Evolutionary conservation across 2,888 invertebrate genomes (phyloP), one percentile per base, ranked within the genome.

Genomic region (Protodeltote pygarga): DNA sequence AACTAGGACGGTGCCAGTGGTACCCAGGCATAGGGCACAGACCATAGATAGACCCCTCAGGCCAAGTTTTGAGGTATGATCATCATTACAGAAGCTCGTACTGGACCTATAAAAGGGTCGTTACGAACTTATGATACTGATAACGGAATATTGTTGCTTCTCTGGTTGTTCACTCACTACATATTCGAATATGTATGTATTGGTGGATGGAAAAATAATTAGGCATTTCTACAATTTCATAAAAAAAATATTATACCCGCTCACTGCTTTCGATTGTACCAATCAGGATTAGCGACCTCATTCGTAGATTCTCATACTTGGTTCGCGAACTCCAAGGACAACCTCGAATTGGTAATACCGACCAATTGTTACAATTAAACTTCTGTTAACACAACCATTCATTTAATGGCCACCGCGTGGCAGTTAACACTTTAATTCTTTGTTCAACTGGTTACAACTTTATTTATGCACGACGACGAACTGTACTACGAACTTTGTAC

Each of bases 301-400:
- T 67, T 76, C 44, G 32, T 58, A 55, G 62, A 32, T 70, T 73
- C 73, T 58, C 73, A 71, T 61, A 44, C 57, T 60, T 60, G 40
- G 44, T 63, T 63, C 48, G 57, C 51, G 45, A 54, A 68, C 57
- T 48, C 55, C 59, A 62, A 71, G 69, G 65, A 57, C 68, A 49
- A 44, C 47, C 49, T 53, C 53, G 31, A 69, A 55, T 48, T 61
- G 68, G 61, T 59, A 39, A 21, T 57, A 65, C 27, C 50, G 33
- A 44, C 29, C 55, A 62, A 70, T 63, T 71, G 71, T 35, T 42
- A 52, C 47, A 69, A 71, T 75, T 69, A 65, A 44, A 28, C 34
- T 32, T 8, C 39, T 29, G 41, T 42, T 35, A 27, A 11, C 19
- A 9, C 23, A 45, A 35, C 23, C n/a, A 28, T 38, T 61, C 53